A percentile compares a stretch with the other conserved stretches of the same genome.
Conservation (phyloP, 2,888 invertebrate species). For the Argyra leucocephala region DNA sequence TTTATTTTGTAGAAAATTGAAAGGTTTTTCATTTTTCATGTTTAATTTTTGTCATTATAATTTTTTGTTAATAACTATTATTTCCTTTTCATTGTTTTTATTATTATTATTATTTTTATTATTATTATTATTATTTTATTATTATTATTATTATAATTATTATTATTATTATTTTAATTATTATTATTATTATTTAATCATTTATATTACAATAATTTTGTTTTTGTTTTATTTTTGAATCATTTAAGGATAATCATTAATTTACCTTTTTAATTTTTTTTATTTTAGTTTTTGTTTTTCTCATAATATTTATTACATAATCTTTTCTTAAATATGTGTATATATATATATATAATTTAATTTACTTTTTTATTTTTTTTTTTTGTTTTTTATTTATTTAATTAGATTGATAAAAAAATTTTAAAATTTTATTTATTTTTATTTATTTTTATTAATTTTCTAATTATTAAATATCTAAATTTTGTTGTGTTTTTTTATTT, state of each 20-base stretch:
- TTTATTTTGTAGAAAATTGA: too few relatives aligned
- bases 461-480: slow-evolving; percentile 12
- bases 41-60: too few relatives aligned
- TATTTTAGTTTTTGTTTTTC: too few relatives aligned
- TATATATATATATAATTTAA: slow-evolving; percentile 8
- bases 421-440: slow-evolving; percentile 4
- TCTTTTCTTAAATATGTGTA: slow-evolving; percentile 4
- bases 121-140: too few relatives aligned
- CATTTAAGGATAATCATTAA: slow-evolving; percentile 7
- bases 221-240: slow-evolving; percentile 5
- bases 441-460: slow-evolving; percentile 8
- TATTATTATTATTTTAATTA: too few relatives aligned
- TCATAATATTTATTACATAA: too few relatives aligned
- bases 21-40: too few relatives aligned
- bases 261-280: background rate
- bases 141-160: too few relatives aligned
- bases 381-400: background rate
- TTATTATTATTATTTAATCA: slow-evolving; percentile 13
- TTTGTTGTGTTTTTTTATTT: slow-evolving; percentile 22
- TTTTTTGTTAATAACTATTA: too few relatives aligned
- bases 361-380: slow-evolving; percentile 7
- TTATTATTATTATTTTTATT: too few relatives aligned
- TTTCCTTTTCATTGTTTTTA: too few relatives aligned
- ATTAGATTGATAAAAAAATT: slow-evolving; percentile 8
- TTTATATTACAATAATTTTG: background rate